Evolutionary conservation across 2,888 invertebrate species (phyloP), one percentile per base, ranked within the genome.

Genomic region (Iselma pallidipennis): DNA sequence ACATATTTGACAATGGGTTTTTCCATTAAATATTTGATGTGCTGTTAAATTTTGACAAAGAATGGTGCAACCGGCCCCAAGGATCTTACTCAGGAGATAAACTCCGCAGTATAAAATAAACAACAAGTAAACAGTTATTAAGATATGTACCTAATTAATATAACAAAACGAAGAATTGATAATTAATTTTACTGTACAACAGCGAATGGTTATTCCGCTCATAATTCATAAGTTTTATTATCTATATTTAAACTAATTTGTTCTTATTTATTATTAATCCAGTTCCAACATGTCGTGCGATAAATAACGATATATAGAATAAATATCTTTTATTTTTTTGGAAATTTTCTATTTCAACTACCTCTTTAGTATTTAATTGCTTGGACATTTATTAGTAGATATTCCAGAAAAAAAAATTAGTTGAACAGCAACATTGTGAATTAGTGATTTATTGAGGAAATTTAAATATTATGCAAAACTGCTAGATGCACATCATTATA

Each of bases 391-490:
- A 28, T 28, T 1, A 5, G 6, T 28, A 28, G 4, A 28, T 28
- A 28, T 28, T 4, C 25, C 3, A 25, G 5, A n/a, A n/a, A n/a
- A n/a, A n/a, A n/a, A n/a, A n/a, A n/a, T n/a, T 3, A 28, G 28
- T 28, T 6, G 1, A 28, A 28, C 28, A 9, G 9, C 28, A 28
- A 28, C 28, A 28, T 28, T 5, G 28, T 9, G 28, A 5, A 5
- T 16, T 48, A 52, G 19, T 52, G 23, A 52, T 29, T 33, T 21
- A 52, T 52, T 31, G 10, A 33, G 6, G 23, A 52, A 10, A 29
- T 52, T 31, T 52, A 19, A 52, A 52, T 52, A n/a, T n/a, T n/a
- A 52, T 52, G 19, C 16, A 28, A 51, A 14, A 21, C 28, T 12
- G 6, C 2, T 29, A 23, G 12, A 9, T 26, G 14, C n/a, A 21